Evolutionary conservation across 2,888 invertebrate species (phyloP).

Genomic region (Hipparchia semele): DNA sequence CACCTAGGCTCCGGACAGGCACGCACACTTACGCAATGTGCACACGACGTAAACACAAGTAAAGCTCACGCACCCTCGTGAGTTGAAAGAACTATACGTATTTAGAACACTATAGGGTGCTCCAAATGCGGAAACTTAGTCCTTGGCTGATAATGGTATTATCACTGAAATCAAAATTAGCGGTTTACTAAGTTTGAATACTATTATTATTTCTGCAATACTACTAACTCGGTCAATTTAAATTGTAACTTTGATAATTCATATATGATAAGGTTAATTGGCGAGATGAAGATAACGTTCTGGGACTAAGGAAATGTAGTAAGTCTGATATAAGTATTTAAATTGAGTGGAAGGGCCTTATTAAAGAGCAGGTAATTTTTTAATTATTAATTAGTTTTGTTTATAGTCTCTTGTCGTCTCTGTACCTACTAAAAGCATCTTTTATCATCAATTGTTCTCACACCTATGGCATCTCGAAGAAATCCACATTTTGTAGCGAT

Average conservation of each 20-base stretch:
- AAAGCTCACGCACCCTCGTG: too few relatives aligned
- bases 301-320: slow-evolving; percentile 15
- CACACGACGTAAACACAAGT: too few relatives aligned
- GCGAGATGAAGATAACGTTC: slow-evolving; percentile 8
- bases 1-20: too few relatives aligned
- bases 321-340: slow-evolving; percentile 16
- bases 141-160: not conserved
- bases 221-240: slow-evolving; percentile 22
- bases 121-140: not conserved
- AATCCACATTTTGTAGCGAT: too few relatives aligned
- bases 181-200: slow-evolving; percentile 13
- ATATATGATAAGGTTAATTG: slow-evolving; percentile 26
- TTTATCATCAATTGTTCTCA: too few relatives aligned
- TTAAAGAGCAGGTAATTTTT: not conserved
- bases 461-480: too few relatives aligned
- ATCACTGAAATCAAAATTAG: slow-evolving; percentile 16
- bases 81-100: not conserved
- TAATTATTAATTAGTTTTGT: too few relatives aligned
- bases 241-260: slow-evolving; percentile 24
- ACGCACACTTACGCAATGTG: too few relatives aligned
- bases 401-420: too few relatives aligned
- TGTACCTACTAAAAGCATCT: too few relatives aligned
- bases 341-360: not conserved
- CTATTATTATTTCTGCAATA: slow-evolving; percentile 18
- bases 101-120: not conserved